Conservation (phyloP, 2,797 vertebrate genomes). For the Ispidina picta region DNA sequence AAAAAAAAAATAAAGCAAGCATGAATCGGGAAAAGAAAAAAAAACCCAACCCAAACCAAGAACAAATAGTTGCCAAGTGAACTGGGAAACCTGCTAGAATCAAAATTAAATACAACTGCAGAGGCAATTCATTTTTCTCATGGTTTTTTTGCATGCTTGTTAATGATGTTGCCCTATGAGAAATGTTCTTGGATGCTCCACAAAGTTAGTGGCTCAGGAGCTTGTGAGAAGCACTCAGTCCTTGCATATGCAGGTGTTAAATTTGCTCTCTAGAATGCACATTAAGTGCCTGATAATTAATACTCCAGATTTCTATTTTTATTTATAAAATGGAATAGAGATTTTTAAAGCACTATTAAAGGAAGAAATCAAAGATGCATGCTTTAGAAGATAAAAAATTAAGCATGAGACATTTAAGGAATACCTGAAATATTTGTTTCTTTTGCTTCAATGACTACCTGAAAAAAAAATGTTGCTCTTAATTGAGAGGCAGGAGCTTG, state of each 20-base stretch:
- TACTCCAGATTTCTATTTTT: constrained; percentile 23
- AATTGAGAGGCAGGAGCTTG: not conserved
- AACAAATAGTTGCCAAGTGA: constrained; percentile 55
- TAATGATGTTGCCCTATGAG: not conserved
- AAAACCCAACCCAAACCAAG: not conserved
- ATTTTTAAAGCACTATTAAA: constrained; percentile 49
- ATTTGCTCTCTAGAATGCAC: constrained; percentile 14
- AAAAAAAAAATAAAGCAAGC: not conserved
- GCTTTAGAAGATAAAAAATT: constrained; percentile 25
- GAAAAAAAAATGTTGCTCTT: not conserved
- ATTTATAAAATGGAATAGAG: constrained; percentile 42
- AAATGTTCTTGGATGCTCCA: not conserved
- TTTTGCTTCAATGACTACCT: not conserved
- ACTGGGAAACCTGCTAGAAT: constrained; percentile 47
- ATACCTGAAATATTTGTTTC: constrained; percentile 40
- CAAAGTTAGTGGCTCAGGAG: not conserved
- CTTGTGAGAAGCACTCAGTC: not conserved
- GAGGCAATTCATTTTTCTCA: constrained; percentile 39
- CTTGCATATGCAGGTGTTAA: not conserved
- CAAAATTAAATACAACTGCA: constrained; percentile 67
- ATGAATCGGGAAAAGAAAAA: not conserved
- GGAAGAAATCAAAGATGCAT: constrained; percentile 46
- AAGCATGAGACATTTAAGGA: constrained; percentile 4
- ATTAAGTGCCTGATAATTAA: constrained; percentile 21
- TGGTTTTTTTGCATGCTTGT: constrained; percentile 2